Conservation (phyloP, 2,888 invertebrate genomes). For the Drosophila anceps region DNA sequence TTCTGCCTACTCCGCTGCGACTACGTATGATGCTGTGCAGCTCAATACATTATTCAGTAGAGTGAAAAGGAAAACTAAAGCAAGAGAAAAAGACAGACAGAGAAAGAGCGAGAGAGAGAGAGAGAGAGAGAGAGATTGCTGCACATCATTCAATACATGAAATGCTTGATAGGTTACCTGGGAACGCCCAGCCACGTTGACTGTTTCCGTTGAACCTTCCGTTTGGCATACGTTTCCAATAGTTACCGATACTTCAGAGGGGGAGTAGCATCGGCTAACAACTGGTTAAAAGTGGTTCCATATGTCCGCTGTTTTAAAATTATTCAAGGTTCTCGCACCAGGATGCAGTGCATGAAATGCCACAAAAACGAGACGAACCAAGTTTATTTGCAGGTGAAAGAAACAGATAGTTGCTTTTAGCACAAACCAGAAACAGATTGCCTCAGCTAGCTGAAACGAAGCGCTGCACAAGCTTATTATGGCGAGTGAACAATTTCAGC, state of each 20-base stretch:
- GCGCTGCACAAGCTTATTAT: slow-evolving; percentile 60
- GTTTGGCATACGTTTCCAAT: slow-evolving; percentile 56
- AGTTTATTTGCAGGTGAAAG: slow-evolving; percentile 45
- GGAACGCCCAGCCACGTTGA: slow-evolving; percentile 56
- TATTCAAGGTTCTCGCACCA: slow-evolving; percentile 68
- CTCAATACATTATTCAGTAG: slow-evolving; percentile 62
- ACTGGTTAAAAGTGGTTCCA: slow-evolving; percentile 47
- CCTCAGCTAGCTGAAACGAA: slow-evolving; percentile 19
- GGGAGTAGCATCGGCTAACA: slow-evolving; percentile 40
- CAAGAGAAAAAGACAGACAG: background rate
- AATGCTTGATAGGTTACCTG: slow-evolving; percentile 45
- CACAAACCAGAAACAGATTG: slow-evolving; percentile 59
- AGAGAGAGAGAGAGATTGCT: slow-evolving; percentile 13
- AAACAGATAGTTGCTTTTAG: slow-evolving; percentile 39
- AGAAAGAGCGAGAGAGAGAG: slow-evolving; percentile 1
- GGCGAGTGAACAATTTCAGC: slow-evolving; percentile 43
- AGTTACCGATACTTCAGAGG: slow-evolving; percentile 38
- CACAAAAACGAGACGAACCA: slow-evolving; percentile 38
- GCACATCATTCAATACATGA: slow-evolving; percentile 63
- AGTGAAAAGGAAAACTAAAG: background rate
- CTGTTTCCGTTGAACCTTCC: slow-evolving; percentile 70
- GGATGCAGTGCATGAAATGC: slow-evolving; percentile 70
- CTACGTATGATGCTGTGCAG: slow-evolving; percentile 54
- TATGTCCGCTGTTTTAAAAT: slow-evolving; percentile 77
- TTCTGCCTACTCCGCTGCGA: slow-evolving; percentile 48